Evolutionary conservation across 1,140 invertebrate species (phyloP).

Genomic region (Cyclargus thomasi): DNA sequence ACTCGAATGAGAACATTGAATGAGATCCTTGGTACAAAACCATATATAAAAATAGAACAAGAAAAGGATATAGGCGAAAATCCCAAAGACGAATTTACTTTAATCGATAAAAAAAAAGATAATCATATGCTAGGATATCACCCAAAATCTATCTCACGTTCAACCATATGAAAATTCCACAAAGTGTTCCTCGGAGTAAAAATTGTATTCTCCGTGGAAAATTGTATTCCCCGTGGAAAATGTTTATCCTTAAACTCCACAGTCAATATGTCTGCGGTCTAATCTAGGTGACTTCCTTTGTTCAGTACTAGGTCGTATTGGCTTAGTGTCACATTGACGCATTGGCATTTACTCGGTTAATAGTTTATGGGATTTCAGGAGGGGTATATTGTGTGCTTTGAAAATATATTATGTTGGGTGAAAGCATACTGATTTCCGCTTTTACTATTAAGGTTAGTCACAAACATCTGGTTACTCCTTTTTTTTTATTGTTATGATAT

Average conservation of each 20-base stretch:
- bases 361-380: background rate
- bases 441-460: too few relatives aligned
- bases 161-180: conserved; percentile 1
- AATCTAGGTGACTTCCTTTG: conserved; percentile 4
- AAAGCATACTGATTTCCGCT: background rate
- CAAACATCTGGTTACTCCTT: too few relatives aligned
- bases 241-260: conserved; percentile 1
- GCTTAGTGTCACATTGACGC: background rate
- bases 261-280: conserved; percentile 5
- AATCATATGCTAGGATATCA: background rate
- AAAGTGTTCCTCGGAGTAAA: background rate
- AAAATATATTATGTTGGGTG: background rate
- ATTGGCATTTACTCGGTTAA: background rate
- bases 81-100: too few relatives aligned
- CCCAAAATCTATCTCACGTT: background rate
- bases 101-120: too few relatives aligned
- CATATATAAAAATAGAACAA: too few relatives aligned
- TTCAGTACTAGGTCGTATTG: background rate
- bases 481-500: too few relatives aligned
- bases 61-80: too few relatives aligned
- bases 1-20: too few relatives aligned
- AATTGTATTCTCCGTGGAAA: background rate
- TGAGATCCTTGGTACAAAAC: too few relatives aligned
- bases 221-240: background rate
- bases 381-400: too few relatives aligned